Evolutionary conservation across 1,140 invertebrate species (phyloP), one percentile per base, ranked within the genome.

Genomic region (Steinernema feltiae): DNA sequence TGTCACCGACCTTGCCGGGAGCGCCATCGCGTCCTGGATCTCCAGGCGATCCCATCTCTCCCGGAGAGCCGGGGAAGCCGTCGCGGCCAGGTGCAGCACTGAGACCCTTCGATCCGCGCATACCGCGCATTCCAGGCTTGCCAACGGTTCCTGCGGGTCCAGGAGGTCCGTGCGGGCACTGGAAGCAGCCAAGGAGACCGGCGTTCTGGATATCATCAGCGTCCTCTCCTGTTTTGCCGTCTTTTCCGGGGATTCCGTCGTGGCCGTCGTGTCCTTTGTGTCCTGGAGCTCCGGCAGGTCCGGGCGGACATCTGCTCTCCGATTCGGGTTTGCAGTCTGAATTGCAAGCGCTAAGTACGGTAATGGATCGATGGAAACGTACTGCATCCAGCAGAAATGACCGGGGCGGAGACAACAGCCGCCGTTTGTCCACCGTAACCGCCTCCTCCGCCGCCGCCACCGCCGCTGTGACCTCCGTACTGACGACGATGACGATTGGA

Each of bases 121-220:
- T 80, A 71, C 81, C 81, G 32, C 81, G 80, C 21, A 79, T 41
- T 74, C 81, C 81, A 41, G 81, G 81, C 35, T 76, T 77, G 41
- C 80, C 81, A 15, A 30, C 31, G 21, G 35, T 41, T 71, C 75
- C 77, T 46, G 72, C 31, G 24, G 70, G 32, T 70, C 80, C 78
- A 53, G 63, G 76, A 32, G 78, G 75, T 15, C 81, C 81, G 15
- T 48, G 30, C 3, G 79, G 76, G 69, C 81, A 82, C n/a, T 73
- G 41, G 72, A 81, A 83, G 73, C 82, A 82, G 24, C 81, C 81
- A n/a, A 32, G 24, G 31, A 78, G 74, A 48, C 76, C 73, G 48
- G 72, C 80, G 48, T 83, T 82, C 18, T 79, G 77, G 2, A 76
- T 70, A 32, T 82, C 82, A 17, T 84, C 80, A 32, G 76, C 82